Conservation (phyloP, 2,888 invertebrate genomes). For the Apeira syringaria region DNA sequence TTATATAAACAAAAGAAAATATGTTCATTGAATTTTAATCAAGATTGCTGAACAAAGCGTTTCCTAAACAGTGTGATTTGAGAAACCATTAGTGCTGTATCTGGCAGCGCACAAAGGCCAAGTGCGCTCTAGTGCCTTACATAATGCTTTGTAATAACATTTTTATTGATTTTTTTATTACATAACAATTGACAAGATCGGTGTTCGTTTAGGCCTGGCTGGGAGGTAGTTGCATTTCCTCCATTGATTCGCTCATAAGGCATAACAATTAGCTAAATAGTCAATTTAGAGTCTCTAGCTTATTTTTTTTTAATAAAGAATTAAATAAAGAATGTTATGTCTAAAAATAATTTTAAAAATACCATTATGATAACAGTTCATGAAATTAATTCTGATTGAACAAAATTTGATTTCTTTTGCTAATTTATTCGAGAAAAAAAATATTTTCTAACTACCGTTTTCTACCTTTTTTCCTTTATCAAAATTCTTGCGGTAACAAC, state of each 20-base stretch:
- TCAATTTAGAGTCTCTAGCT: no score
- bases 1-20: constrained; percentile 37
- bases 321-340: no score
- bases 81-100: constrained; percentile 46
- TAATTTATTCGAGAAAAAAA: no score
- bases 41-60: constrained; percentile 53
- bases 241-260: constrained; percentile 8
- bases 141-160: constrained; percentile 42
- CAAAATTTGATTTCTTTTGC: no score
- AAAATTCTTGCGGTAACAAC: no score
- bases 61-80: constrained; percentile 49
- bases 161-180: constrained; percentile 38
- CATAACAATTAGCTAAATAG: no score
- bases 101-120: constrained; percentile 44
- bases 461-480: no score
- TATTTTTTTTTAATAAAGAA: no score
- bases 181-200: constrained; percentile 33
- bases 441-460: no score
- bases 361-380: no score
- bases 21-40: constrained; percentile 52
- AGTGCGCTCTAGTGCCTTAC: constrained; percentile 35
- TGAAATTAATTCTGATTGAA: no score
- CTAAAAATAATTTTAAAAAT: no score
- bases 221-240: neutral
- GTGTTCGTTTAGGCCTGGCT: constrained; percentile 18